Base-by-base conservation (phyloP, 2,888 invertebrate genomes). In the Limnephilus lunatus region DNA sequence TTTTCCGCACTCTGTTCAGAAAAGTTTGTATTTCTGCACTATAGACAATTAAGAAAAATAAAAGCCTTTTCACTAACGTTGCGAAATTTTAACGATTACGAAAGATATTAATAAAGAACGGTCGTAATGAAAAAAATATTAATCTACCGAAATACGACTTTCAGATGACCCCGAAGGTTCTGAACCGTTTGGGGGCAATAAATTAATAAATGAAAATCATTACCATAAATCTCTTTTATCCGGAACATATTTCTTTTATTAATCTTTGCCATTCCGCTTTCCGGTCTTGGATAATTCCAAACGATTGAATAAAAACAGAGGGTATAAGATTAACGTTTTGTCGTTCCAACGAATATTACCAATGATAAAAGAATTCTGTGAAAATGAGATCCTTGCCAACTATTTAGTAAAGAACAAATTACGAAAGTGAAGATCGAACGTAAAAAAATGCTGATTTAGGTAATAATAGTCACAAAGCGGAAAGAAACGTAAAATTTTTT, bases 141-240 rank as follows among this genome's bases (percentile, higher is more conserved):
- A 83, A 83, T 83, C 35, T 25, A 11, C 9, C 15, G 25, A 83
- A 83, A 83, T 83, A 83, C 25, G 32, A 83, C 35, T 83, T 39
- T 83, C 83, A 83, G 83, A 35, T 83, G 35, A 83, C 31, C 32
- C 32, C 35, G 19, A 30, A 5, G 7, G 14, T n/a, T 31, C 39
- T 48, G n/a, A 19, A 2, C 30, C 86, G 68, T 68, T 68, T 68
- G 44, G n/a, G n/a, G 30, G 86, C 44, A 25, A 86, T 86, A 86
- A 86, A 86, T 86, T 86, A 48, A 86, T 86, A 86, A 44, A 86
- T 48, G 86, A 44, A 86, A 86, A 86, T 86, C 86, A 86, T 86
- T 86, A 86, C n/a, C 86, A 86, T 86, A 86, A 86, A 86, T 86
- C 44, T 44, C 15, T 44, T 44, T 86, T 86, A 44, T 30, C 39